These are phyloP conservation scores for Cephalophus harveyi DNA, from an alignment of 2,113 vertebrate species.

Conservation along the genomic window DNA sequence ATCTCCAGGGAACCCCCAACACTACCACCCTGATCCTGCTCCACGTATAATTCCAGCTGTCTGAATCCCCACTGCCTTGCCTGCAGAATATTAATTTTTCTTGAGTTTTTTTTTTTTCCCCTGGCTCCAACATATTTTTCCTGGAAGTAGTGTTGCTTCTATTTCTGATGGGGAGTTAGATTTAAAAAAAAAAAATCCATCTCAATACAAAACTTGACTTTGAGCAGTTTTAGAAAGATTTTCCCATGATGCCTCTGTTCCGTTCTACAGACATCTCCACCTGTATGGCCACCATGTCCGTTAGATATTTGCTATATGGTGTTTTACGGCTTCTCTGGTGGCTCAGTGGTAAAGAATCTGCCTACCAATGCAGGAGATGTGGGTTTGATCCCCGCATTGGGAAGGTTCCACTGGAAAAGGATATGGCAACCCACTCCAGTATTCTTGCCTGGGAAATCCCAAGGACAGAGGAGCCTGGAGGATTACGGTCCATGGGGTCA, in stretches of 20 bases:
- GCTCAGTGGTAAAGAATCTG: neutral
- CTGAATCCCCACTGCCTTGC: accelerated
- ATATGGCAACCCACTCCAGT: neutral
- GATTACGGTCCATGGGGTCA: accelerated
- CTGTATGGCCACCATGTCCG: accelerated
- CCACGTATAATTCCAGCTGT: accelerated
- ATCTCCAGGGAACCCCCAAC: neutral
- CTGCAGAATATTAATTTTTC: neutral
- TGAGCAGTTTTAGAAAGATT: neutral
- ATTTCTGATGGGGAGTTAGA: neutral
- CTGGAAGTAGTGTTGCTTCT: neutral
- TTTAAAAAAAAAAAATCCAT: neutral
- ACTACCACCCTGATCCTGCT: too few relatives aligned
- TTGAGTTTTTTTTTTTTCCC: too few relatives aligned
- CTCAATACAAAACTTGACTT: too few relatives aligned
- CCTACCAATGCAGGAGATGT: neutral
- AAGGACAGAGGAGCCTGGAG: neutral
- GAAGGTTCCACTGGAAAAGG: neutral
- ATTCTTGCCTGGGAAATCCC: neutral
- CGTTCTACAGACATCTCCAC: neutral
- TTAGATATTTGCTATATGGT: neutral
- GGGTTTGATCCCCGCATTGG: neutral
- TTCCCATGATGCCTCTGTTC: neutral
- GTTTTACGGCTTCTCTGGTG: neutral
- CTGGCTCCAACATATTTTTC: accelerated